Evolutionary conservation across 2,797 vertebrate genomes (phyloP).

Genomic region (Crossoptilon crossoptilon): DNA sequence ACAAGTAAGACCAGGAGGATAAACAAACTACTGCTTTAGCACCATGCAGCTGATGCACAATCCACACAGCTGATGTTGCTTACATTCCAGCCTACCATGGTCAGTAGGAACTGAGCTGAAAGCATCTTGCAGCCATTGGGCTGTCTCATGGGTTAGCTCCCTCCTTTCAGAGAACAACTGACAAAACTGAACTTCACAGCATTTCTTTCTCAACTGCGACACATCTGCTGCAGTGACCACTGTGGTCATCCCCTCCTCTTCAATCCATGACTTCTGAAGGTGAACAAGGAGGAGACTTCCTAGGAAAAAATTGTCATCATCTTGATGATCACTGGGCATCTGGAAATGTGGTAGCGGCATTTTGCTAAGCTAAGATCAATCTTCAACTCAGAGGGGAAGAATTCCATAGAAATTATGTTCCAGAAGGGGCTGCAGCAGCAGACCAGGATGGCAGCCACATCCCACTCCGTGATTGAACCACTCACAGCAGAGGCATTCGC

Average conservation of each 20-base stretch:
- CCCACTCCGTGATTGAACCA: not conserved
- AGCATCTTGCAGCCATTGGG: not conserved
- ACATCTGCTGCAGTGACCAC: not conserved
- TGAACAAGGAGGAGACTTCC: not conserved
- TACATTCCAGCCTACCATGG: not conserved
- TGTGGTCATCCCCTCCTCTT: not conserved
- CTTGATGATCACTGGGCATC: not conserved
- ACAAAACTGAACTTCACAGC: not conserved
- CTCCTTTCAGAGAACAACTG: not conserved
- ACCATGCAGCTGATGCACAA: not conserved
- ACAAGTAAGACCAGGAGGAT: not conserved
- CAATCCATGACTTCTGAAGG: not conserved
- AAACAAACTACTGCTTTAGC: not conserved
- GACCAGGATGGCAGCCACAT: not conserved
- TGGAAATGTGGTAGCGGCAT: not conserved
- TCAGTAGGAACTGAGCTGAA: not conserved
- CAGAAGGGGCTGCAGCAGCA: not conserved
- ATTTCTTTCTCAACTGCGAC: not conserved
- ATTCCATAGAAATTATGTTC: not conserved
- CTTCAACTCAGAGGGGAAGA: not conserved
- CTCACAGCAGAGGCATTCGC: not conserved
- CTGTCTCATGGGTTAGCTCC: not conserved
- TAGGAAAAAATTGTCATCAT: not conserved
- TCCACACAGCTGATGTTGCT: not conserved
- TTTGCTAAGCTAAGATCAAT: not conserved